Evolutionary conservation across 2,888 invertebrate genomes (phyloP).

Genomic region (Drosophila robusta): DNA sequence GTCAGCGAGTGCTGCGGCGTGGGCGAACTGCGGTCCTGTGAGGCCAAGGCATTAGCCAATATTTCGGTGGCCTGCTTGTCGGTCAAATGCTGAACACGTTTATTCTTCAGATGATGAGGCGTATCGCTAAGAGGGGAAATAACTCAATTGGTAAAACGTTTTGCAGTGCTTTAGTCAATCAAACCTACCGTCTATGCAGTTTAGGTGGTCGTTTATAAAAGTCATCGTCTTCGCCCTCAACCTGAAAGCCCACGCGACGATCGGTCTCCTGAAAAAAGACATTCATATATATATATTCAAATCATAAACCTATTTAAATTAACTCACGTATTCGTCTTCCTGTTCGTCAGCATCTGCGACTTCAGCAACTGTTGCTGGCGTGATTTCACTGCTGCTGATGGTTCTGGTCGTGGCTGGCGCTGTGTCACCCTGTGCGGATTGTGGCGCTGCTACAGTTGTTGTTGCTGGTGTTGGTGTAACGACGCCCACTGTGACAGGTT

Average conservation of each 20-base stretch:
- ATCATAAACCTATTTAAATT: background rate
- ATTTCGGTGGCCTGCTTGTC: constrained; percentile 91
- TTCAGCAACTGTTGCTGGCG: constrained; percentile 45
- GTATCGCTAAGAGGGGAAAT: constrained; percentile 90
- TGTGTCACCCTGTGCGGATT: constrained; percentile 66
- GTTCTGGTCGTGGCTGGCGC: constrained; percentile 15
- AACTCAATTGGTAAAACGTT: background rate
- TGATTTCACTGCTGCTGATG: constrained; percentile 26
- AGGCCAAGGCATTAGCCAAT: constrained; percentile 83
- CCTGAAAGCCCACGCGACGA: constrained; percentile 88
- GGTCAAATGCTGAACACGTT: constrained; percentile 91
- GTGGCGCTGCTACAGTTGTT: constrained; percentile 55
- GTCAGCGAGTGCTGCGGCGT: constrained; percentile 68
- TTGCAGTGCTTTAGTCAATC: background rate
- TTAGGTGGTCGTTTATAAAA: constrained; percentile 85
- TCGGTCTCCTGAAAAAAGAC: constrained; percentile 85
- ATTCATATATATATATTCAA: background rate
- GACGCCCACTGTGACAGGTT: constrained; percentile 34
- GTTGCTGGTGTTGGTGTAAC: constrained; percentile 62
- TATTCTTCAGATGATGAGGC: constrained; percentile 99
- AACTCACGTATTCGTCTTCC: constrained; percentile 88
- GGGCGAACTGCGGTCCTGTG: constrained; percentile 77
- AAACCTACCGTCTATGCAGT: constrained; percentile 83
- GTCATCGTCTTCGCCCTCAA: constrained; percentile 85
- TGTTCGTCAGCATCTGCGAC: constrained; percentile 88